Conservation (phyloP, 2,113 vertebrate species). For the Psammodynastes pulverulentus region DNA sequence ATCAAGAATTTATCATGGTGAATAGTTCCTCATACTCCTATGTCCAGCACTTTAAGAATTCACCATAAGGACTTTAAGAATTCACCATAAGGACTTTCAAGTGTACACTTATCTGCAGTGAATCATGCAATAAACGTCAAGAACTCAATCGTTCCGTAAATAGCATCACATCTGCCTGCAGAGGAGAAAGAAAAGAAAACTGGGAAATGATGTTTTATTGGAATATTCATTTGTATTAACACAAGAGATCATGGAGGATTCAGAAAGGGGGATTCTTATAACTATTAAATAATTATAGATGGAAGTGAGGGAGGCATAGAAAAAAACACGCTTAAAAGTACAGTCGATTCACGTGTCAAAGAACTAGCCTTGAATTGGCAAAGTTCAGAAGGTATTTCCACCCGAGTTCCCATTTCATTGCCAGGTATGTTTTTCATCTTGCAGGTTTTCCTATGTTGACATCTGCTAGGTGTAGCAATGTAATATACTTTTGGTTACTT, state of each 20-base stretch:
- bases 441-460: not conserved
- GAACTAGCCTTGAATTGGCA: not conserved
- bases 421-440: not conserved
- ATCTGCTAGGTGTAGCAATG: not conserved
- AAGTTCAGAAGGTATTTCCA: not conserved
- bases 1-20: not conserved
- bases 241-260: not conserved
- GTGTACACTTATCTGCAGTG: conserved; percentile 52
- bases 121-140: conserved; percentile 52
- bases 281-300: not conserved
- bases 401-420: not conserved
- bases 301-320: not conserved
- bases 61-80: conserved; percentile 50
- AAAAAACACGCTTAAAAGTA: not conserved
- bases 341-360: not conserved
- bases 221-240: not conserved
- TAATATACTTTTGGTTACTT: not conserved
- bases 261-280: accelerated
- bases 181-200: conserved; percentile 20
- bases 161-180: conserved; percentile 42
- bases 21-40: not conserved
- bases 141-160: conserved; percentile 39
- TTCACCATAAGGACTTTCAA: conserved; percentile 51
- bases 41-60: conserved; percentile 61
- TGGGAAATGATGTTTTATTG: not conserved